Base-by-base conservation (phyloP, 2,888 invertebrate genomes). In the Macaria liturata region DNA sequence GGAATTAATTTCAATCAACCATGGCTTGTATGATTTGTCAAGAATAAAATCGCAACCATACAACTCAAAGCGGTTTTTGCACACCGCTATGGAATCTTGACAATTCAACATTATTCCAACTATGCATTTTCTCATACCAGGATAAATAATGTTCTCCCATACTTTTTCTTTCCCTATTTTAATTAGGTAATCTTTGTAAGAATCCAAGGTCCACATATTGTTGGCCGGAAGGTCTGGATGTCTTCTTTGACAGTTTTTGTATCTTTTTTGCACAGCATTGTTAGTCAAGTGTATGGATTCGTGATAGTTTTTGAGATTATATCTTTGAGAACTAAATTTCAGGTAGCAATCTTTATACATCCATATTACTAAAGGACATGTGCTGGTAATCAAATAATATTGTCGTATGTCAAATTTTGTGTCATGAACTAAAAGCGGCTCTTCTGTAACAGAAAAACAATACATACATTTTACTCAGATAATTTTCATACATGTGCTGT, bases 1-100 rank as follows among this genome's bases (percentile, higher is more conserved):
- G 2, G 97, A 96, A 89, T 98, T 98, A 66, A 98, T 97, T 91
- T 98, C 98, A 71, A 98, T 96, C 61, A 98, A 87, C 95, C 97
- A 98, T 0, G 98, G 97, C 62, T 94, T 93, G 70, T 95, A 96
- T 72, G 97, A 95, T 73, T 97, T 95, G 57, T 96, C 96, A 42
- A 98, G 82, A 92, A 98, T 95, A 80, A 98, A 98, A 86, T 98
- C 98, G 53, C 98, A 98, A 4, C 98, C 98, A 78, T 97, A 98
- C 42, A 98, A 80, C 82, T 98, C 98, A 84, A 98, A 98, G 57
- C 96, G 95, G 73, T 96, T 96, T 72, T 94, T 94, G 61, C 94
- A 91, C 30, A 93, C 85, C 42, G 94, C 93, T 68, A 96, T 93
- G 64, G 94, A 93, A 66, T 96, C 95, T 82, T 97, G 95, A 50